Evolutionary conservation across 92 coral and sea anemone genomes (phyloP), one percentile per base, ranked within the genome.

Genomic region (Phenganax subtilis): DNA sequence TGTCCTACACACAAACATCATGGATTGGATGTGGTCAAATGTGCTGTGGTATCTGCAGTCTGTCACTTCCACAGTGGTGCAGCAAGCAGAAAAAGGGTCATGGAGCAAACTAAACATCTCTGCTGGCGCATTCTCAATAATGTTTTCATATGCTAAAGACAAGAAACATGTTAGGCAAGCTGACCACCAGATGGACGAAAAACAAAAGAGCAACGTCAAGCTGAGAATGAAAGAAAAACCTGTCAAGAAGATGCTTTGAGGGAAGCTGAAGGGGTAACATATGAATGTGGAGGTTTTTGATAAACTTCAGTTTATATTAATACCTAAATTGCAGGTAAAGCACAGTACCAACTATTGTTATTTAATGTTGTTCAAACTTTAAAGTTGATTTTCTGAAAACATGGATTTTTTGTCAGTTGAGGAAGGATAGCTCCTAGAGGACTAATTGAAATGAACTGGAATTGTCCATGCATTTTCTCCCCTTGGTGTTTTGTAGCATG

Each of bases 361-460:
- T 67, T 77, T 25, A 77, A 80, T 80, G 65, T 57, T 80, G 84
- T 80, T 80, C 75, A 80, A 80, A 80, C 84, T 80, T 80, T 80
- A 80, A 77, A 37, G 84, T 55, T 57, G 73, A 80, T 63, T 59
- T 80, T 80, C 71, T 80, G 61, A 63, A 80, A 80, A 63, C 84
- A 69, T 80, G 84, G 65, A 80, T 80, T 80, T 80, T 20, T 80
- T 80, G 57, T 74, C 84, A 69, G 84, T 80, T 80, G 84, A 80
- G 84, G 63, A 80, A 80, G 84, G 84, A 80, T 80, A 80, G 63
- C 84, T 80, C 84, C 75, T 80, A 80, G 84, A 80, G 75, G 63
- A 63, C 63, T 80, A 75, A 80, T 69, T 57, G 84, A 59, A 80
- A 63, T 80, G 84, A 80, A 28, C 84, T 80, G 84, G 65, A 80